These are phyloP conservation scores for Nymphalis urticae DNA, from an alignment of 2,888 invertebrate genomes.

Conservation along the genomic window DNA sequence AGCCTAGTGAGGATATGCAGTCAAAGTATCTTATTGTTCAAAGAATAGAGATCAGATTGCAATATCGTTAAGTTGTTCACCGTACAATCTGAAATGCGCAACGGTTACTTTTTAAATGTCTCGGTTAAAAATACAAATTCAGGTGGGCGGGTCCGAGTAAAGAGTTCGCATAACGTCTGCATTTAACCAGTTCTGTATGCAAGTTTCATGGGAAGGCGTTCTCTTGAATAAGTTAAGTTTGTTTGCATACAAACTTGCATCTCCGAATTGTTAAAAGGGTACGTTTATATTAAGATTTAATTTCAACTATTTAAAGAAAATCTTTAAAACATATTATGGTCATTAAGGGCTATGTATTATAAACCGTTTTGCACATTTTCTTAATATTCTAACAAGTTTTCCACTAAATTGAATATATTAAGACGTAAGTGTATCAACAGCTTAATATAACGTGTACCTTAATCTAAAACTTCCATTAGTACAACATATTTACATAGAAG, in stretches of 20 bases:
- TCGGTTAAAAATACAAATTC: conserved; percentile 46
- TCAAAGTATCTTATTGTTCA: conserved; percentile 24
- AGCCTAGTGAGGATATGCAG: conserved; percentile 6
- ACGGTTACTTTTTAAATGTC: conserved; percentile 39
- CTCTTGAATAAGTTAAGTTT: conserved; percentile 76
- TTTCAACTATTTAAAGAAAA: conserved; percentile 10
- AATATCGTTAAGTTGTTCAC: neutral
- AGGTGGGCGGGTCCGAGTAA: conserved; percentile 37
- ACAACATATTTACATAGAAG: too few relatives aligned
- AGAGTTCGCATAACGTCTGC: conserved; percentile 52
- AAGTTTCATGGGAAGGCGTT: conserved; percentile 70
- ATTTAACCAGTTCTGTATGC: conserved; percentile 71
- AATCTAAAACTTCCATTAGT: too few relatives aligned
- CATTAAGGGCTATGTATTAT: too few relatives aligned
- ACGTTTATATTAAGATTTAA: conserved; percentile 32
- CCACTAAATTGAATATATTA: too few relatives aligned
- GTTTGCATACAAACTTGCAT: conserved; percentile 79
- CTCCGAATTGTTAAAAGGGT: conserved; percentile 67
- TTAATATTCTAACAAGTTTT: too few relatives aligned
- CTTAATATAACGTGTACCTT: too few relatives aligned
- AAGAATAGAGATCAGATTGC: conserved; percentile 25
- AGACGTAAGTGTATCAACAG: too few relatives aligned
- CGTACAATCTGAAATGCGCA: conserved; percentile 33
- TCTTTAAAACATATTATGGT: neutral
- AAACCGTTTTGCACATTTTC: too few relatives aligned